Conservation (phyloP, 2,113 vertebrate genomes). For the Recurvirostra avosetta region DNA sequence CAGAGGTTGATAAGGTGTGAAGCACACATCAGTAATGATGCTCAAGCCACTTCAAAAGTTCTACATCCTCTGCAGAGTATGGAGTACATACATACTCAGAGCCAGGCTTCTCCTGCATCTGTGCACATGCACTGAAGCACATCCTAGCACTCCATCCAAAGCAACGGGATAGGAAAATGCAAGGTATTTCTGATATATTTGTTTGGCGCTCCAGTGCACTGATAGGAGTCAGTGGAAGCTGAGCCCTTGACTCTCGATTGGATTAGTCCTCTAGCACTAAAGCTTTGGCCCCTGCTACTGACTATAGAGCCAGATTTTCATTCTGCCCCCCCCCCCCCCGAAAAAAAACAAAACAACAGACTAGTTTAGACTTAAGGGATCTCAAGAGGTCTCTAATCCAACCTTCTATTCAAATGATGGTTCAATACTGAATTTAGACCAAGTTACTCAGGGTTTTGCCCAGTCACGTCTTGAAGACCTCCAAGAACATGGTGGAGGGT, state of each 20-base stretch:
- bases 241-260: background rate
- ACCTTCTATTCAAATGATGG: background rate
- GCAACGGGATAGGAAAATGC: background rate
- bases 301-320: background rate
- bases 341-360: background rate
- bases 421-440: background rate
- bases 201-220: background rate
- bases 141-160: background rate
- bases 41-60: background rate
- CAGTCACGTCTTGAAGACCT: background rate
- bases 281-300: background rate
- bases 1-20: background rate
- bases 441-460: background rate
- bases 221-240: background rate
- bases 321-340: background rate
- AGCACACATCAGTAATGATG: background rate
- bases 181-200: background rate
- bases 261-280: background rate
- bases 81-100: fast-evolving
- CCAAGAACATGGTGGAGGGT: background rate
- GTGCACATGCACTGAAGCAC: background rate
- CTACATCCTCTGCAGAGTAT: background rate
- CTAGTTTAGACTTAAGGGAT: background rate
- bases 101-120: background rate
- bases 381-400: background rate